Evolutionary conservation across 2,797 vertebrate species (phyloP).

Genomic region (Gobio occitaniae): DNA sequence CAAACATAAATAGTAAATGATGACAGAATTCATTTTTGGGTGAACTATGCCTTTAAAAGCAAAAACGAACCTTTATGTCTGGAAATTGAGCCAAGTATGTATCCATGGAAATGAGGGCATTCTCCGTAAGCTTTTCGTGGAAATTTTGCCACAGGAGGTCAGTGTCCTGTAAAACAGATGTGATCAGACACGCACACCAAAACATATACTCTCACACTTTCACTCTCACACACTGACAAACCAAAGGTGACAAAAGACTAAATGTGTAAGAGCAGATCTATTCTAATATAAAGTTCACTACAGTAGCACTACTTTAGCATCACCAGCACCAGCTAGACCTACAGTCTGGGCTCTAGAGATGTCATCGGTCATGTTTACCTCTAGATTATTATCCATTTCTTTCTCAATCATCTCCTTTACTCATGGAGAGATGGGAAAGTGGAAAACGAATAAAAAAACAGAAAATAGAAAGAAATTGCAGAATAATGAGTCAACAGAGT

Average conservation of each 20-base stretch:
- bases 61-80: constrained; percentile 88
- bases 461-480: constrained; percentile 3
- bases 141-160: constrained; percentile 94
- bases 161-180: constrained; percentile 81
- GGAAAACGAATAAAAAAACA: constrained; percentile 62
- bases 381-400: constrained; percentile 78
- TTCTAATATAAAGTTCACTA: neutral
- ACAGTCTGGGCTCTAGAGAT: neutral
- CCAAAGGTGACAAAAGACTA: neutral
- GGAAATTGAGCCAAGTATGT: constrained; percentile 92
- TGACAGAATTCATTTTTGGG: neutral
- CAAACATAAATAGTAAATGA: neutral
- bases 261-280: neutral
- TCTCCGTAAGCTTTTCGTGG: constrained; percentile 91
- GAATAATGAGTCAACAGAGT: neutral
- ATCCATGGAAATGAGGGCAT: constrained; percentile 87
- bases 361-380: constrained; percentile 69
- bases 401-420: constrained; percentile 82
- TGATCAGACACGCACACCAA: constrained; percentile 11
- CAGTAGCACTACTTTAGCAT: neutral
- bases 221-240: constrained; percentile 14
- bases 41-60: neutral
- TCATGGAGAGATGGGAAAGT: constrained; percentile 53
- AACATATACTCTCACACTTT: neutral
- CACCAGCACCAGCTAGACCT: constrained; percentile 19